A percentile compares a stretch with the other conserved stretches of the same genome.
Evolutionary conservation across 2,888 invertebrate species (phyloP).

Genomic region (Eueremaeus valkanovi): DNA sequence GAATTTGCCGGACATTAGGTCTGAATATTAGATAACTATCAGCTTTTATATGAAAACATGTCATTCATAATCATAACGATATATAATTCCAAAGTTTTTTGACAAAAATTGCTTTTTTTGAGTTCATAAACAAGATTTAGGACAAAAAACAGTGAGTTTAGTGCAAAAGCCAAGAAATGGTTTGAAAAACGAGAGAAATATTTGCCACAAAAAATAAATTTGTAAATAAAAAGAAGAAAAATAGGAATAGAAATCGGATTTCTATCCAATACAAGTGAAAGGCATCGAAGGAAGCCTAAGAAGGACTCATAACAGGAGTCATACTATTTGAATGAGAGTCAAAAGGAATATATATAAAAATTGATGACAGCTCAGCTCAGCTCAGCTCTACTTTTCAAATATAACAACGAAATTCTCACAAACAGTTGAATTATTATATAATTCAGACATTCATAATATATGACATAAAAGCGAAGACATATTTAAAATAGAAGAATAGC

Average conservation of each 20-base stretch:
- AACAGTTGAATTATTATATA: not conserved
- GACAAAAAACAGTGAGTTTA: not conserved
- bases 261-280: not conserved
- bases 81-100: not conserved
- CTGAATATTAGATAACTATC: not conserved
- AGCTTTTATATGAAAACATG: not conserved
- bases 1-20: constrained; percentile 2
- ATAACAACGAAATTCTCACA: not conserved
- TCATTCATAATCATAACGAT: too few relatives aligned
- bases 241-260: not conserved
- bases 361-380: not conserved
- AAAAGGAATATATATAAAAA: not conserved
- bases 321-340: not conserved
- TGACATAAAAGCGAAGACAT: not conserved
- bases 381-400: not conserved
- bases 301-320: not conserved
- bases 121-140: constrained; percentile 5
- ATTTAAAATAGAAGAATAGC: not conserved
- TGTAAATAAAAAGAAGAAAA: not conserved
- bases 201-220: not conserved
- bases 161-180: not conserved
- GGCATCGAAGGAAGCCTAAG: not conserved
- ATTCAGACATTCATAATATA: not conserved
- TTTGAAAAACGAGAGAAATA: not conserved
- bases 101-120: constrained; percentile 5